Evolutionary conservation across 92 coral and sea anemone genomes (phyloP), one percentile per base, ranked within the genome.

Genomic region (Scolanthus callimorphus): DNA sequence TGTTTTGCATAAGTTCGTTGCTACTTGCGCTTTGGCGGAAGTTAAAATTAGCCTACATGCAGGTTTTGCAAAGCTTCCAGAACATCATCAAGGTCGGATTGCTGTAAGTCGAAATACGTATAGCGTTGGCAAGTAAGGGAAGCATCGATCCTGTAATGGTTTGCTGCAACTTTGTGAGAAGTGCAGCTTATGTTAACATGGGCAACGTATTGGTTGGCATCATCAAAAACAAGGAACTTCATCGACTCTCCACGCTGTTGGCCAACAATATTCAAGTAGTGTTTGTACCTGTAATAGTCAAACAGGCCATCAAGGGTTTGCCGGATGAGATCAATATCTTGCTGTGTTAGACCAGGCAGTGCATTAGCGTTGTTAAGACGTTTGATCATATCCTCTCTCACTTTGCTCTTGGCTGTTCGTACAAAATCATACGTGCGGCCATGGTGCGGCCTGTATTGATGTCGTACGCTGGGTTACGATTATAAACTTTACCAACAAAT

Each of bases 241-340:
- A 59, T 59, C 8, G 51, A 59, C 65, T 59, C 65, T 23, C 3
- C 46, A 25, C 30, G 17, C 17, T 39, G 30, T 1, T 59, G 1
- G n/a, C 34, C 31, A 2, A 22, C 31, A 4, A 12, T 0, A 0
- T 0, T 13, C 1, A 59, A 25, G 51, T 38, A 13, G 0, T 11
- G 24, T 43, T 59, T 39, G 30, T 59, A 59, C 12, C 1, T 20
- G 10, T 23, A 17, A n/a, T 38, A 24, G 22, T 39, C 25, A 23
- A 59, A 59, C 24, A 38, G 51, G 31, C 22, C 39, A 21, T 24
- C 65, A n/a, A 59, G 45, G 12, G 31, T 39, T 38, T 17, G 20
- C 1, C 2, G 17, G 13, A 27, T 0, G 2, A 3, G 29, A 28
- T 0, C 63, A n/a, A n/a, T n/a, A n/a, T n/a, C n/a, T 20, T 34